These are phyloP conservation scores for Stenurella melanura DNA, from an alignment of 2,888 invertebrate genomes.

Conservation along the genomic window DNA sequence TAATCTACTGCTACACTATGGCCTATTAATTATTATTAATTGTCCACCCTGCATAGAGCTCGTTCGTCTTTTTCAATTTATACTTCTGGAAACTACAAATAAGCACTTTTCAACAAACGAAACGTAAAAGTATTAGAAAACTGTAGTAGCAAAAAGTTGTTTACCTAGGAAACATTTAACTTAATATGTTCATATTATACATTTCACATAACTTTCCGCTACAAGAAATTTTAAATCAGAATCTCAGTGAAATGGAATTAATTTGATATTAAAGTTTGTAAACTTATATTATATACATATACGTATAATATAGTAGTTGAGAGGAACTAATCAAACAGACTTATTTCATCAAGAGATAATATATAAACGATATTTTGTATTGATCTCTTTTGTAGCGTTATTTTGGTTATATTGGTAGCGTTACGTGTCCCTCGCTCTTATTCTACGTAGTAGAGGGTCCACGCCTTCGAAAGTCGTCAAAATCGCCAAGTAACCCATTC, in stretches of 20 bases:
- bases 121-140: neutral
- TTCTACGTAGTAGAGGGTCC: too few relatives aligned
- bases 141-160: neutral
- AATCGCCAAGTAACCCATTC: too few relatives aligned
- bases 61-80: neutral
- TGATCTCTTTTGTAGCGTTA: too few relatives aligned
- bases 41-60: too few relatives aligned
- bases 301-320: neutral
- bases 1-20: too few relatives aligned
- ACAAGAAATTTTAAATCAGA: neutral
- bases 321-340: neutral
- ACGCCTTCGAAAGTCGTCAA: too few relatives aligned
- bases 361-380: too few relatives aligned
- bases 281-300: neutral
- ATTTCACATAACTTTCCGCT: neutral
- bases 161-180: neutral
- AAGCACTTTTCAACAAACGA: neutral
- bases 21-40: too few relatives aligned
- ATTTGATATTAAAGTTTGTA: neutral
- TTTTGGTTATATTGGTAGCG: too few relatives aligned
- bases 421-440: too few relatives aligned
- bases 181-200: neutral
- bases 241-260: neutral
- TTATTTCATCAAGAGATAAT: too few relatives aligned
- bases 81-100: neutral